phyloP scores from a whole-genome alignment of 2,113 vertebrate species.

The Cervus canadensis region DNA sequence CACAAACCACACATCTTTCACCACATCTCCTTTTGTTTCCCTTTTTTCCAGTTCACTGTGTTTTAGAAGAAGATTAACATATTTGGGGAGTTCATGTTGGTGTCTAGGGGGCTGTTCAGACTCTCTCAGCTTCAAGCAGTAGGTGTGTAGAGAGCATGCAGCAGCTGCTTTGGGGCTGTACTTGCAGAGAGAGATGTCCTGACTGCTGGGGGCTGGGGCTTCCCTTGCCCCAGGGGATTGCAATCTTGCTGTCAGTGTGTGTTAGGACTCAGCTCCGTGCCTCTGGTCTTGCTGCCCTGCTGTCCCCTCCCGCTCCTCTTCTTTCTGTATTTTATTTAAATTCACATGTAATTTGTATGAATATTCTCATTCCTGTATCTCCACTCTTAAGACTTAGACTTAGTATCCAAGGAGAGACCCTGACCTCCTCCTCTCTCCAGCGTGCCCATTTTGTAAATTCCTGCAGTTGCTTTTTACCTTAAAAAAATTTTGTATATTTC shows the following conservation, averaged over 20 bases:
- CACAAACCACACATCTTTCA: not conserved
- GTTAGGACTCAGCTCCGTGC: not conserved
- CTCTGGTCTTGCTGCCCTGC: not conserved
- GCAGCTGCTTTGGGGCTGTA: not conserved
- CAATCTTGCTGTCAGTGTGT: not conserved
- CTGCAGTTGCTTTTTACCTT: not conserved
- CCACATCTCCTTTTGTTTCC: not conserved
- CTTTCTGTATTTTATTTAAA: not conserved
- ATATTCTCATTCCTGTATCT: not conserved
- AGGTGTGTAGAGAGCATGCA: not conserved
- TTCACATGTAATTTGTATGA: not conserved
- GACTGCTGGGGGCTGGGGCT: not conserved
- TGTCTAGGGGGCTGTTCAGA: not conserved
- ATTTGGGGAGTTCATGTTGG: not conserved
- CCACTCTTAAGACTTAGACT: not conserved
- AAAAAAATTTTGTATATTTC: not conserved
- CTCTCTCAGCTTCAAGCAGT: conserved; percentile 21
- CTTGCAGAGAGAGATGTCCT: not conserved
- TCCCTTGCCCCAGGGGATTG: not conserved
- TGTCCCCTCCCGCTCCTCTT: not conserved
- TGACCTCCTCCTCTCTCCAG: not conserved
- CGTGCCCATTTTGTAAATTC: not conserved
- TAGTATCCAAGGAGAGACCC: not conserved
- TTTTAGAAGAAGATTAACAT: not conserved
- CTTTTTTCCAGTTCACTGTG: not conserved